phyloP scores from a whole-genome alignment of 2,113 vertebrate species.

The Cygnus buccinator region DNA sequence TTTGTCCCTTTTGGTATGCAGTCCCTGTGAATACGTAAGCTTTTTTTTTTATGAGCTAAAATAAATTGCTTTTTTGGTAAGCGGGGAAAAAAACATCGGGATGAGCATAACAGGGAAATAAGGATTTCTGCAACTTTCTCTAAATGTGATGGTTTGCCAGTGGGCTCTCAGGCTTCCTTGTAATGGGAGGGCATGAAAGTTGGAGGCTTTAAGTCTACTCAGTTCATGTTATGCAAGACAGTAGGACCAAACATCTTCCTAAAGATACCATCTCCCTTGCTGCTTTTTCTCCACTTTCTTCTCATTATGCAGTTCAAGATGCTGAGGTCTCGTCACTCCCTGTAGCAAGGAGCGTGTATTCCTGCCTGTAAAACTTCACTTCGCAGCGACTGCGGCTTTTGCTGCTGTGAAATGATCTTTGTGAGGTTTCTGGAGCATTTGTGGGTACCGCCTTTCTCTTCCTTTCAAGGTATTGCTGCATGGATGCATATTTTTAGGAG shows the following conservation, averaged over 20 bases:
- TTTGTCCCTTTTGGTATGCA: neutral
- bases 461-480: neutral
- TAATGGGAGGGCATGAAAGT: neutral
- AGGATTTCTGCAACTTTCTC: neutral
- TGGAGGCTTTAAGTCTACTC: neutral
- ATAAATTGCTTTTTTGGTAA: neutral
- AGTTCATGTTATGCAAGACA: neutral
- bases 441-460: neutral
- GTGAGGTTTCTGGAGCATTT: neutral
- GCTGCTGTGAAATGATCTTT: neutral
- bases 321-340: neutral
- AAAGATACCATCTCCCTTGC: neutral
- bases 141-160: neutral
- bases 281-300: neutral
- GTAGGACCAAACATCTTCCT: neutral
- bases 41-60: neutral
- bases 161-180: neutral
- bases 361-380: neutral
- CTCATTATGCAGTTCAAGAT: neutral
- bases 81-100: neutral
- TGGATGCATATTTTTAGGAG: constrained; percentile 10
- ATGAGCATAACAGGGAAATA: neutral
- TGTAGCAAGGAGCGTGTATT: neutral
- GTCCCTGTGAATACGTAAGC: neutral
- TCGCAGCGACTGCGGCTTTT: neutral